These are phyloP conservation scores for Trichogramma evanescens DNA, from an alignment of 2,888 invertebrate genomes.

Conservation along the genomic window DNA sequence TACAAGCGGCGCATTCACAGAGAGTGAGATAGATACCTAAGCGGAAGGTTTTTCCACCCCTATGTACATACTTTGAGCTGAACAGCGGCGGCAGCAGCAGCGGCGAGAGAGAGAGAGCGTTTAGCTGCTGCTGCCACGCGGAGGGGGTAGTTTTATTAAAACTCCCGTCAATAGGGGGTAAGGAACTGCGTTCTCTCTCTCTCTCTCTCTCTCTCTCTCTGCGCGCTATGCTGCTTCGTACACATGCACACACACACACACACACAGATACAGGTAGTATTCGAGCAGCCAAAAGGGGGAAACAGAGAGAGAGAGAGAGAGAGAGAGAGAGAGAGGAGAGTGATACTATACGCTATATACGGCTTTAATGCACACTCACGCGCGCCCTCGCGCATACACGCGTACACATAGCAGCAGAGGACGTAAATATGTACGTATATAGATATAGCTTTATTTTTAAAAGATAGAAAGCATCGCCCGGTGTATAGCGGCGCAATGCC, in stretches of 20 bases:
- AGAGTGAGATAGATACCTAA: constrained; percentile 2
- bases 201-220: too few relatives aligned
- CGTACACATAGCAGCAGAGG: too few relatives aligned
- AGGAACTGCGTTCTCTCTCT: constrained; percentile 27
- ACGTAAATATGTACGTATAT: too few relatives aligned
- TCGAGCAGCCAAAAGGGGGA: neutral
- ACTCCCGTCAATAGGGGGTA: constrained; percentile 43
- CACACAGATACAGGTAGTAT: too few relatives aligned
- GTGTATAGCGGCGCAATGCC: too few relatives aligned
- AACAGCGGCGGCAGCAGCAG: constrained; percentile 13
- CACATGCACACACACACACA: too few relatives aligned
- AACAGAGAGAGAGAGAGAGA: neutral
- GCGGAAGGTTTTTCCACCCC: constrained; percentile 15
- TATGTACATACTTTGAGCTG: constrained; percentile 12
- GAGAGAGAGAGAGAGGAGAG: neutral
- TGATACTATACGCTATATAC: constrained; percentile 9
- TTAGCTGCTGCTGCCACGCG: constrained; percentile 20
- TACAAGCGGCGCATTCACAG: too few relatives aligned
- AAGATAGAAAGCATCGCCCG: too few relatives aligned
- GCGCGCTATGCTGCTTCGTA: too few relatives aligned
- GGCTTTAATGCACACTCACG: too few relatives aligned
- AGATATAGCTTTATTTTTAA: too few relatives aligned
- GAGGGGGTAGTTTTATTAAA: constrained; percentile 46
- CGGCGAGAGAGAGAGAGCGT: constrained; percentile 21
- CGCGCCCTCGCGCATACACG: too few relatives aligned